Conservation (phyloP, 2,888 invertebrate genomes). For the Folsomia manolachei region DNA sequence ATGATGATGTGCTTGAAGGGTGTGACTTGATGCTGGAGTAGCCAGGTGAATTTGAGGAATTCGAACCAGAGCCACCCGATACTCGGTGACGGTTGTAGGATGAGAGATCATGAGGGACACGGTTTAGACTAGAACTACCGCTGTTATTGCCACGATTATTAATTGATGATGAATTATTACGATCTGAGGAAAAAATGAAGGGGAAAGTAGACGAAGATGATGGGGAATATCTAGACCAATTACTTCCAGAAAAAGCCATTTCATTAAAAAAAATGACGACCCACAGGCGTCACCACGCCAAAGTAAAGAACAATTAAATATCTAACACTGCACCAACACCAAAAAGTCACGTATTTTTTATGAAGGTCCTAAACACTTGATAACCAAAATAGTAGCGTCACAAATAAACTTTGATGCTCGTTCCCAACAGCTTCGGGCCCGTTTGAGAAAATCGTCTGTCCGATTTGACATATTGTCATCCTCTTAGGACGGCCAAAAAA, state of each 20-base stretch:
- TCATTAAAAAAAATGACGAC: not conserved
- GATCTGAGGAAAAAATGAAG: not conserved
- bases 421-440: constrained; percentile 38
- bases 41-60: not conserved
- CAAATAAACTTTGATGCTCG: constrained; percentile 40
- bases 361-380: constrained; percentile 51
- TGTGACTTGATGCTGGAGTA: not conserved
- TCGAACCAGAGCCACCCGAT: constrained; percentile 16
- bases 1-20: not conserved
- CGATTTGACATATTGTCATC: constrained; percentile 23
- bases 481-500: not conserved
- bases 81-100: not conserved
- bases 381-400: constrained; percentile 44
- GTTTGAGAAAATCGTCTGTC: constrained; percentile 22
- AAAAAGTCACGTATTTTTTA: not conserved
- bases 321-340: not conserved
- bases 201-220: not conserved
- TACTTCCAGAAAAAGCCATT: constrained; percentile 11
- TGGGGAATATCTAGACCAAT: constrained; percentile 2
- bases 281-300: not conserved
- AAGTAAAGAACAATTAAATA: not conserved
- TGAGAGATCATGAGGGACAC: not conserved
- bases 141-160: not conserved
- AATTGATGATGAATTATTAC: not conserved
- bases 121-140: not conserved